A percentile compares a stretch with the other conserved stretches of the same genome.
phyloP scores from a whole-genome alignment of 2,888 invertebrate species.

The Drosophila rubida region DNA sequence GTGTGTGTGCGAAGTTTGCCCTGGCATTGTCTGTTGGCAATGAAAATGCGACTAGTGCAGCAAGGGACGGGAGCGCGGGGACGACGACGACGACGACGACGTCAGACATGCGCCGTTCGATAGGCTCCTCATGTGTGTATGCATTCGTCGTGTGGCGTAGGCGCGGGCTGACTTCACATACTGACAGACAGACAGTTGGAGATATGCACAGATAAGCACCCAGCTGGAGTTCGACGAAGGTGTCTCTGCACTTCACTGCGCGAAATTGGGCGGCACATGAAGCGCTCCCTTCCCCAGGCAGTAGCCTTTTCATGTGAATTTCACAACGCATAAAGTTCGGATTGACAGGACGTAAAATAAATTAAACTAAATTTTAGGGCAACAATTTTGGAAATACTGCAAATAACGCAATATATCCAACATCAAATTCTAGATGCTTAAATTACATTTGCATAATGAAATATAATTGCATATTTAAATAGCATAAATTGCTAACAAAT shows the following conservation, averaged over 20 bases:
- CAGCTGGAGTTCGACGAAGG: conserved; percentile 8
- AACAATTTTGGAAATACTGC: too few relatives aligned
- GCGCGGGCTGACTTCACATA: conserved; percentile 27
- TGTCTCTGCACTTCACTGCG: neutral
- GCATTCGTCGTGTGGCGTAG: conserved; percentile 38
- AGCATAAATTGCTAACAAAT: too few relatives aligned
- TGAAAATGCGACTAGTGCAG: conserved; percentile 66
- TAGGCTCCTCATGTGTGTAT: conserved; percentile 29
- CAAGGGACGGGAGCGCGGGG: neutral
- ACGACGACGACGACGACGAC: neutral
- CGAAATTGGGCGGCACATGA: conserved; percentile 3
- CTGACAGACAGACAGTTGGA: conserved; percentile 6
- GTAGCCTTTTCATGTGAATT: neutral
- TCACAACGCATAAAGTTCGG: too few relatives aligned
- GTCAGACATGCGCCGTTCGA: conserved; percentile 69
- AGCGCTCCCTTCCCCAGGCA: neutral
- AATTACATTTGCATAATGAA: too few relatives aligned
- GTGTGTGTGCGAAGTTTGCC: conserved; percentile 57
- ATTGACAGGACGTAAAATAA: too few relatives aligned
- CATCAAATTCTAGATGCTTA: too few relatives aligned
- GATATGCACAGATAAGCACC: neutral
- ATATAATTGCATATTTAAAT: too few relatives aligned
- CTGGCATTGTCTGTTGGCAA: conserved; percentile 82
- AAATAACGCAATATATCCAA: too few relatives aligned
- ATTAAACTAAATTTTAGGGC: too few relatives aligned